Conservation (phyloP, 2,113 vertebrate genomes). For the Centropristis striata region DNA sequence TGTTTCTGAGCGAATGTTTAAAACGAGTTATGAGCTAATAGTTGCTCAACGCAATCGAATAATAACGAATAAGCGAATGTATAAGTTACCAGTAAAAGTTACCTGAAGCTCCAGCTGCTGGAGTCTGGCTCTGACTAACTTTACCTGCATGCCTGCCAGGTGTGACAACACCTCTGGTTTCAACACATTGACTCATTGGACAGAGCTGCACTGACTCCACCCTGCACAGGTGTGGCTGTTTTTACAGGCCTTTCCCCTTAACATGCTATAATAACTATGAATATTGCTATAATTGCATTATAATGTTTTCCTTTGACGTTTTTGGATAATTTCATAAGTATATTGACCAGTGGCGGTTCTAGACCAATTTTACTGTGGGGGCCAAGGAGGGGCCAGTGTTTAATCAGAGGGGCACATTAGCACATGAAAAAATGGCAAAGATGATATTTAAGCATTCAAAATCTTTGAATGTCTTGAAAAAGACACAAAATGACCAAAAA, state of each 20-base stretch:
- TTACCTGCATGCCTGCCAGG: slow-evolving; percentile 47
- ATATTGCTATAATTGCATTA: neutral
- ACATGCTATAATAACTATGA: neutral
- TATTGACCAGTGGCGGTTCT: too few relatives aligned
- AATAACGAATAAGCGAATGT: neutral
- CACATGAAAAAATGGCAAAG: too few relatives aligned
- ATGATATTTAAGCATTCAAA: too few relatives aligned
- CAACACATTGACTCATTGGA: slow-evolving; percentile 21
- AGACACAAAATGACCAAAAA: too few relatives aligned
- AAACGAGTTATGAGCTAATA: fast-evolving
- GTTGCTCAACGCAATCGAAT: neutral
- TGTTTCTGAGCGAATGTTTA: neutral
- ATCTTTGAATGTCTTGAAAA: too few relatives aligned
- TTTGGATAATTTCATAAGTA: neutral
- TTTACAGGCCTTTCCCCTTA: neutral
- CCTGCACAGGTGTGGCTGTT: slow-evolving; percentile 38
- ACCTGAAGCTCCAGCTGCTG: neutral
- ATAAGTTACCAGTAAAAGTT: neutral
- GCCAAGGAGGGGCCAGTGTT: too few relatives aligned
- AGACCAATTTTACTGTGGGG: too few relatives aligned
- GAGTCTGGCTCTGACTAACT: neutral
- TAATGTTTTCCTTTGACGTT: neutral
- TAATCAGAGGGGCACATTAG: too few relatives aligned
- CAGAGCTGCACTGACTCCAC: slow-evolving; percentile 26
- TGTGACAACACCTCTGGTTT: neutral